Base-by-base conservation (phyloP, 2,888 invertebrate genomes). In the Cremastinae sp. region DNA sequence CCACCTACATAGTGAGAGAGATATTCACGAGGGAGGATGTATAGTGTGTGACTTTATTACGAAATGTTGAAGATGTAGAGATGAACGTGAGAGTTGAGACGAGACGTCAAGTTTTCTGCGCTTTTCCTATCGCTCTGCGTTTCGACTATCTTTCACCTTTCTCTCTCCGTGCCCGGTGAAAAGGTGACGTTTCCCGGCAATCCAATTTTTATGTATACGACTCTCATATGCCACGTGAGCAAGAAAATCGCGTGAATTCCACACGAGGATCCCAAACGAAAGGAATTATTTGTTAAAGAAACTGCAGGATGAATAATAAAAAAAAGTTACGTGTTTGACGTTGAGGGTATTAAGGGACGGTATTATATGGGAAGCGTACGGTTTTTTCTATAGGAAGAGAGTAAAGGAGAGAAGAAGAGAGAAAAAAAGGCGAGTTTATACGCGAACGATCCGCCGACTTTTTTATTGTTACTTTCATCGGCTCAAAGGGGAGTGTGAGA, bases 11-110 rank as follows among this genome's bases (percentile, higher is more conserved):
- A 28, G 28, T 3, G 28, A 28, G 5, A 28, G 68, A 69, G 72
- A 69, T 76, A 76, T 68, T 64, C 62, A 64, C 58, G 56, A 20
- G 56, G 71, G 35, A 62, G 39, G 62, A 68, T 73, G 72, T 2
- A 28, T 28, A 28, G 72, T 68, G 53, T 64, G 72, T 76, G 75
- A 76, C 75, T 76, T 72, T 73, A 73, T 76, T 76, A 73, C 75
- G 51, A 73, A 72, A 76, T 76, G 72, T 76, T 58, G 43, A 41
- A 47, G 43, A 28, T 28, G 5, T 35, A 62, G 72, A 68, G 56
- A 75, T 7, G 68, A 51, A 41, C 59, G 49, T 3, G 65, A 28
- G 41, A 62, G 55, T 62, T 56, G 58, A 68, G 62, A 64, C 55
- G 35, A 43, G 16, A 47, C 64, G 70, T 58, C 56, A 41, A 5